phyloP scores from a whole-genome alignment of 2,797 vertebrate species.

The Phoeniculus purpureus region DNA sequence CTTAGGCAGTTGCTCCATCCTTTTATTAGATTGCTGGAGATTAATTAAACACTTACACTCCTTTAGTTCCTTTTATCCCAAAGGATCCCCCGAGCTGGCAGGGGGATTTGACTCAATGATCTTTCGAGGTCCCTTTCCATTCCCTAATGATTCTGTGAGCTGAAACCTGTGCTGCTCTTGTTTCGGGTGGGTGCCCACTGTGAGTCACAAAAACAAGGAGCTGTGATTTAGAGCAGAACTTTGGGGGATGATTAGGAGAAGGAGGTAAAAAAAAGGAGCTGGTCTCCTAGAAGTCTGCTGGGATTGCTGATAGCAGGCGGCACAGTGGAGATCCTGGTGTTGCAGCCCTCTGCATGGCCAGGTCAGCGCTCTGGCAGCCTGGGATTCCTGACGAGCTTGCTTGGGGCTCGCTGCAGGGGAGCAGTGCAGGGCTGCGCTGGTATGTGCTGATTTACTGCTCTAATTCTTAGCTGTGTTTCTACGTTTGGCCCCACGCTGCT shows the following conservation, averaged over 20 bases:
- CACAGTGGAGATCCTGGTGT: fast-evolving
- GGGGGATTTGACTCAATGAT: too few relatives aligned
- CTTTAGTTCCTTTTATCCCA: conserved; percentile 39
- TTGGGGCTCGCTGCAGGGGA: conserved; percentile 27
- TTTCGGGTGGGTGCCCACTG: not conserved
- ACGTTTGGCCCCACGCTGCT: not conserved
- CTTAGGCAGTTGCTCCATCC: conserved; percentile 51
- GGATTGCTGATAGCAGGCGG: fast-evolving
- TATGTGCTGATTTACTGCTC: not conserved
- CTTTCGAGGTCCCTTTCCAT: not conserved
- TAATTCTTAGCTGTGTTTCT: not conserved
- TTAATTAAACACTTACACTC: conserved; percentile 63
- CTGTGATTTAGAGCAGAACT: not conserved
- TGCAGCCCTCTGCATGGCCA: not conserved
- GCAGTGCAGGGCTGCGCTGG: not conserved
- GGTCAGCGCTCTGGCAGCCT: not conserved
- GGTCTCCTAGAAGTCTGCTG: not conserved
- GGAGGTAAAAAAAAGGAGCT: too few relatives aligned
- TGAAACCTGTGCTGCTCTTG: not conserved
- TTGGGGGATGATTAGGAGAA: not conserved
- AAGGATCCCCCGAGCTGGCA: not conserved
- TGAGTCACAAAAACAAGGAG: not conserved
- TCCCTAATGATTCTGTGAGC: not conserved
- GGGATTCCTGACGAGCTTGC: conserved; percentile 41
- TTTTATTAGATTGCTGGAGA: conserved; percentile 58